Conservation (phyloP, 2,888 invertebrate species). For the Yponomeuta plumbellus region DNA sequence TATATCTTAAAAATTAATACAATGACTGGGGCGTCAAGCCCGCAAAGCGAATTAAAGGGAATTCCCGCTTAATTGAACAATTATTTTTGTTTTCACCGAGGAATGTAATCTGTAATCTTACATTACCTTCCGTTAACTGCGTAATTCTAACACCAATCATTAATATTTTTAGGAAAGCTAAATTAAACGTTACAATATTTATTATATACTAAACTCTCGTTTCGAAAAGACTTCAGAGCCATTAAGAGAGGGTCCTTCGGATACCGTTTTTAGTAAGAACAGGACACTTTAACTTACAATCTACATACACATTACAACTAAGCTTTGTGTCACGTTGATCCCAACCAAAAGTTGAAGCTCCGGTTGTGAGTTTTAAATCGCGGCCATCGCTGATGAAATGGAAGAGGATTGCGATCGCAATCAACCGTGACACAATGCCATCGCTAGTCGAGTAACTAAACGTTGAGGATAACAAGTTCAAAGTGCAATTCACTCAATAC, state of each 20-base stretch:
- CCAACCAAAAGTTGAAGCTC: constrained; percentile 8
- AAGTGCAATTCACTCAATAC: constrained; percentile 44
- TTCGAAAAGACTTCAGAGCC: constrained; percentile 23
- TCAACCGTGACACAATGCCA: constrained; percentile 4
- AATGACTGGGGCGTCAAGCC: constrained; percentile 48
- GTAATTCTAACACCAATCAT: constrained; percentile 46
- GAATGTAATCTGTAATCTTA: constrained; percentile 31
- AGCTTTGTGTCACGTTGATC: background rate
- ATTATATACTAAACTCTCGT: constrained; percentile 15
- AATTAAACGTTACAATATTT: constrained; percentile 43
- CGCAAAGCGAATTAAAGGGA: constrained; percentile 35
- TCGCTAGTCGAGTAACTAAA: constrained; percentile 11
- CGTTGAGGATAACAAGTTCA: background rate
- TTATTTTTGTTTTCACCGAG: constrained; percentile 25
- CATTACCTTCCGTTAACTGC: constrained; percentile 50
- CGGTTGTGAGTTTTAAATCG: background rate
- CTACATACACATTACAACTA: background rate
- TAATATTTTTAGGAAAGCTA: constrained; percentile 45
- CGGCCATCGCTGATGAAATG: background rate
- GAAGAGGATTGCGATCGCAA: constrained; percentile 4
- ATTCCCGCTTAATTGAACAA: constrained; percentile 45
- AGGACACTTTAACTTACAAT: constrained; percentile 10
- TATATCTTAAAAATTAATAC: constrained; percentile 74
- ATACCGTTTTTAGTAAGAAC: constrained; percentile 13
- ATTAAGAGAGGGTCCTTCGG: constrained; percentile 29